Evolutionary conservation across 2,888 invertebrate species (phyloP).

Genomic region (Epiperipatus broadwayi): DNA sequence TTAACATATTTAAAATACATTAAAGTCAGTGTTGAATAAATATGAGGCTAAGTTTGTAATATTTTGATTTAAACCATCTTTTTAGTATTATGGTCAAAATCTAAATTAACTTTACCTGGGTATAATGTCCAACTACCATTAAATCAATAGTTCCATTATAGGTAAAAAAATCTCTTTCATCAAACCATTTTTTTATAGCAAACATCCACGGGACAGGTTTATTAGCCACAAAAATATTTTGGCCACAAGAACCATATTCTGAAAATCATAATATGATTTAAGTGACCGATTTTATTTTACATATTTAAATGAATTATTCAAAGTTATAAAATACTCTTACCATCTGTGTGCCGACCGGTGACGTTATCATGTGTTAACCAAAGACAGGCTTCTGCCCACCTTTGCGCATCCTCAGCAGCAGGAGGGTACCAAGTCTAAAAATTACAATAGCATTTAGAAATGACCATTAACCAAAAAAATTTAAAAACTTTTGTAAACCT

Average conservation of each 20-base stretch:
- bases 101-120: conserved; percentile 40
- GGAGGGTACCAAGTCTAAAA: conserved; percentile 50
- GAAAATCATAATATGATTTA: conserved; percentile 6
- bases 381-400: conserved; percentile 49
- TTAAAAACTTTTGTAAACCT: no score
- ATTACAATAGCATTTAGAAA: no score
- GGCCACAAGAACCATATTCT: conserved; percentile 51
- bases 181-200: conserved; percentile 54
- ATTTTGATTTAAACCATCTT: background rate
- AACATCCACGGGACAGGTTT: conserved; percentile 62
- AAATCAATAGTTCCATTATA: conserved; percentile 49
- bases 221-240: conserved; percentile 60
- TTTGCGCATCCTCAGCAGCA: conserved; percentile 49
- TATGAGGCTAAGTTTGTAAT: conserved; percentile 1
- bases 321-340: conserved; percentile 12
- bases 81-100: background rate
- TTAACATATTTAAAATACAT: no score
- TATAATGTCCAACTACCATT: conserved; percentile 51
- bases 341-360: conserved; percentile 41
- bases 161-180: conserved; percentile 51
- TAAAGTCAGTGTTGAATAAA: no score
- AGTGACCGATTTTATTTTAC: background rate
- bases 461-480: no score
- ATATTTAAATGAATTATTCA: background rate
- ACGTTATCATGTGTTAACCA: conserved; percentile 48